A percentile compares a stretch with the other conserved stretches of the same genome.
phyloP scores from a whole-genome alignment of 2,888 invertebrate genomes.

The Lapara coniferarum region DNA sequence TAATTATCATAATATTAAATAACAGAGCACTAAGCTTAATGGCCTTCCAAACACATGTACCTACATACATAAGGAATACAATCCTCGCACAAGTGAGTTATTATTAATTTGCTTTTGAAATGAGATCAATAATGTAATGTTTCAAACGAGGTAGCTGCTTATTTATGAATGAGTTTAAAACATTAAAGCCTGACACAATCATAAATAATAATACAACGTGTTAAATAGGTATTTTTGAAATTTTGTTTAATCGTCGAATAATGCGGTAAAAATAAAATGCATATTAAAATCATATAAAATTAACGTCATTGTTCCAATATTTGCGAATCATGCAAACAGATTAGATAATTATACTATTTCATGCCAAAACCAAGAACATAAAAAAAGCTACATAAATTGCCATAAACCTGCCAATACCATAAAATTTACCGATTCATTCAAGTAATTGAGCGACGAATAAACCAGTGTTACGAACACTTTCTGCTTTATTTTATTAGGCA shows the following conservation, averaged over 20 bases:
- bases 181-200: no score
- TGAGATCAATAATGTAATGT: no score
- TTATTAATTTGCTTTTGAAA: background rate
- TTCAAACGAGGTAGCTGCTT: no score
- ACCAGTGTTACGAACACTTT: slow-evolving; percentile 2
- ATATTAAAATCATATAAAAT: background rate
- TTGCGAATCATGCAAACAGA: background rate
- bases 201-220: no score
- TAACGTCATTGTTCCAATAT: background rate
- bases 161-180: no score
- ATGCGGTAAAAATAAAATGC: no score
- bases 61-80: background rate
- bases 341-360: background rate
- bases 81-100: background rate
- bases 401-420: slow-evolving; percentile 9
- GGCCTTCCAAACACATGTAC: background rate
- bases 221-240: no score
- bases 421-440: slow-evolving; percentile 14
- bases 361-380: background rate
- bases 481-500: slow-evolving; percentile 11
- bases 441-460: slow-evolving; percentile 18
- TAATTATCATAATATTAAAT: background rate
- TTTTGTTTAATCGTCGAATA: no score
- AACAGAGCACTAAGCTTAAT: slow-evolving; percentile 1
- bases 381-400: background rate